These are phyloP conservation scores for Desoria tigrina DNA, from an alignment of 2,888 invertebrate genomes.

Conservation along the genomic window DNA sequence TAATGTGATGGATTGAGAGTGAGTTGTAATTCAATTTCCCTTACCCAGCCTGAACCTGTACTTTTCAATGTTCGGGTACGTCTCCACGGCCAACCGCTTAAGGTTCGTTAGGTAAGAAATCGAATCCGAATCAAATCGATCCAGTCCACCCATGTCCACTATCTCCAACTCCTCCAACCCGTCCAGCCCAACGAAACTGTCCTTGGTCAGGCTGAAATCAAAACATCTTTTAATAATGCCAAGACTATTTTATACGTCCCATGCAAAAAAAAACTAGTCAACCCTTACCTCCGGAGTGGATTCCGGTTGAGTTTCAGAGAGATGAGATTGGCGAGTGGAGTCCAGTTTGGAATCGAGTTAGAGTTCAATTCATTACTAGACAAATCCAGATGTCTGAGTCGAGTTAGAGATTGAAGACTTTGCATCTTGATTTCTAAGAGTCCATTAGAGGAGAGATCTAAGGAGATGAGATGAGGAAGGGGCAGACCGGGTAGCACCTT, in stretches of 20 bases:
- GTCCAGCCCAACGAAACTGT: constrained; percentile 70
- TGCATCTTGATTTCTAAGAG: constrained; percentile 72
- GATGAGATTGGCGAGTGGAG: constrained; percentile 70
- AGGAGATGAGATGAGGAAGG: constrained; percentile 66
- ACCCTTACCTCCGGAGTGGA: constrained; percentile 64
- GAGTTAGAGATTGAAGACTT: constrained; percentile 59
- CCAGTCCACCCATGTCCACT: constrained; percentile 71
- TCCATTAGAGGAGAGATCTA: constrained; percentile 55
- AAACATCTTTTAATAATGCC: constrained; percentile 9
- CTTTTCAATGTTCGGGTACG: constrained; percentile 72
- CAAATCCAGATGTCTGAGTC: not conserved
- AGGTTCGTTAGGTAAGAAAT: constrained; percentile 72
- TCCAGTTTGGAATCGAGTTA: constrained; percentile 76
- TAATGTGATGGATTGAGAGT: not conserved
- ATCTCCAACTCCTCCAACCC: constrained; percentile 75
- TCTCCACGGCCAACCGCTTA: constrained; percentile 70
- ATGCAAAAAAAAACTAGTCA: constrained; percentile 12
- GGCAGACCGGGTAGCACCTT: constrained; percentile 72
- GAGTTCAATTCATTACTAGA: constrained; percentile 70
- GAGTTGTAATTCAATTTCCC: too few species aligned
- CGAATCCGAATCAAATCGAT: constrained; percentile 73
- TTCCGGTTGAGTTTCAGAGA: constrained; percentile 78
- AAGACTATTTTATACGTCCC: constrained; percentile 7
- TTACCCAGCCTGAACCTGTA: constrained; percentile 68
- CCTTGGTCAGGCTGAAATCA: constrained; percentile 66